Evolutionary conservation across 2,113 vertebrate genomes (phyloP), one percentile per base, ranked within the genome.

Genomic region (Saccopteryx leptura): DNA sequence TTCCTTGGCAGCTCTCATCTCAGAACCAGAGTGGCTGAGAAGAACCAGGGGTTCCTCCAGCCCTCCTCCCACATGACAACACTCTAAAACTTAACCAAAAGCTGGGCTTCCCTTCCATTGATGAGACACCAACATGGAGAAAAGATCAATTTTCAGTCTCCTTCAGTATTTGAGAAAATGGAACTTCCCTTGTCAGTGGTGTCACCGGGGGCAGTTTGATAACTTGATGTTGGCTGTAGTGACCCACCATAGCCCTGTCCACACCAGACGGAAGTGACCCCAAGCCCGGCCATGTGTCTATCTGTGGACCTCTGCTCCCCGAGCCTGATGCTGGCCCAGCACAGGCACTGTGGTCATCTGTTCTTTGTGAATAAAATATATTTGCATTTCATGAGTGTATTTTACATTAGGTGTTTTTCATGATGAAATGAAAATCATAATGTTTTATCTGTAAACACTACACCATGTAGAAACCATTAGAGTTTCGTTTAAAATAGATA

Each of bases 281-380:
- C 12, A 7, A 2, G 60, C 7, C 69, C 24, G 0, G 2, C 0
- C 2, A 4, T 0, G 14, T 14, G 3, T 50, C 63, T 17, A 10
- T 9, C 31, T 13, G 2, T 0, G n/a, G 1, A 0, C 1, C 26
- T 52, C 46, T 17, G 60, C 18, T 18, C 56, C 17, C 33, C 19
- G 0, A 0, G 33, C 33, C 18, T 0, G 1, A 18, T 0, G 39
- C 26, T 4, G 31, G 28, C 13, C 17, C 31, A 10, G 31, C 9
- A 1, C n/a, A 69, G 18, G 5, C 23, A 0, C 28, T 0, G 0
- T 2, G 4, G 8, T 7, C 9, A 3, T 60, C 31, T 4, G 3
- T 9, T 63, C 65, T 71, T 46, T 56, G 68, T 26, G 24, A 75
- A 56, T 17, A 4, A 7, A 26, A 5, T 9, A 9, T 24, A 56